phyloP scores from a whole-genome alignment of 2,113 vertebrate genomes.

The Cyanoliseus patagonus region DNA sequence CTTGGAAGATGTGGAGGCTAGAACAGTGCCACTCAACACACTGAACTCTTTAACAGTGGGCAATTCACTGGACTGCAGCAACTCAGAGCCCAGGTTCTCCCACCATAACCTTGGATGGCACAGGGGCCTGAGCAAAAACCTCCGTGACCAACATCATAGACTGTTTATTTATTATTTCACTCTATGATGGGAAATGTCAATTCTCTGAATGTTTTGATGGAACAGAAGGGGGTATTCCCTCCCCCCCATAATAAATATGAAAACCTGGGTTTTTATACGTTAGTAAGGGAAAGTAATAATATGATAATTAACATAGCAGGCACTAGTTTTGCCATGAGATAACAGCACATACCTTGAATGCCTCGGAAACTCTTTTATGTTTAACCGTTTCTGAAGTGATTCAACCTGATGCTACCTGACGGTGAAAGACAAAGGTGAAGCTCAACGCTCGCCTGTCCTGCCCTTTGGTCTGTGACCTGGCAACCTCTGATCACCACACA shows the following conservation, averaged over 20 bases:
- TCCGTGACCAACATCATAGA: rapidly evolving
- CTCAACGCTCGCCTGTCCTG: not conserved
- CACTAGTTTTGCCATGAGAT: not conserved
- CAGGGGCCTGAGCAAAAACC: not conserved
- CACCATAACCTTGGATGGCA: rapidly evolving
- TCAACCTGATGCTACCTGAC: not conserved
- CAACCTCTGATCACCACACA: not conserved
- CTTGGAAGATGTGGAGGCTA: not conserved
- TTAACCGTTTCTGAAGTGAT: not conserved
- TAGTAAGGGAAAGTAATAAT: not conserved
- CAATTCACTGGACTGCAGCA: not conserved
- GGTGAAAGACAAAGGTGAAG: not conserved
- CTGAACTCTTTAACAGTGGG: not conserved
- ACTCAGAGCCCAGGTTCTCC: not conserved
- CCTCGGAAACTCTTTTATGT: not conserved
- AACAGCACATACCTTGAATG: not conserved
- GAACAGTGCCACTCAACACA: not conserved
- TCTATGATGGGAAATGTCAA: not conserved
- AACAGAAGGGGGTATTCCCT: not conserved
- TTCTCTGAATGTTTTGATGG: not conserved
- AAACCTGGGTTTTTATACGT: not conserved
- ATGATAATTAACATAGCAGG: rapidly evolving
- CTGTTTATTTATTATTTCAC: not conserved
- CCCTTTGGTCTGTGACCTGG: not conserved
- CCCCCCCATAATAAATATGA: not conserved